Conservation (phyloP, 2,113 vertebrate genomes). For the Phalacrocorax brasilianus region DNA sequence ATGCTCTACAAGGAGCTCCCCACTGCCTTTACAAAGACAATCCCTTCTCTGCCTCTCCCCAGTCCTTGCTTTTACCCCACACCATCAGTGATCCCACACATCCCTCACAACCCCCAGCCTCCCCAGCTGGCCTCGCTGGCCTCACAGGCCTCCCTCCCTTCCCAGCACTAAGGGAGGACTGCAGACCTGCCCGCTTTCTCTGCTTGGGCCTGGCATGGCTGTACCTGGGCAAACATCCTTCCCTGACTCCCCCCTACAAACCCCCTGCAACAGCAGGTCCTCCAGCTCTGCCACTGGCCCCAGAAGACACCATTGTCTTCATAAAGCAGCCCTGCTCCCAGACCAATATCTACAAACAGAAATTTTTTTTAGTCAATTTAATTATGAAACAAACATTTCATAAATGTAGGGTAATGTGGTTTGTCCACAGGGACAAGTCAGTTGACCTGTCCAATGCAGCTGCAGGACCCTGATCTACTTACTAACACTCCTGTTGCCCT, state of each 20-base stretch:
- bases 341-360: neutral
- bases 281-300: neutral
- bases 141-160: neutral
- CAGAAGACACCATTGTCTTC: neutral
- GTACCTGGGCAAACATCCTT: rapidly evolving
- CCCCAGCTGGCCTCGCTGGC: neutral
- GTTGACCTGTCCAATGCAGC: neutral
- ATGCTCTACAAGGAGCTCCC: neutral
- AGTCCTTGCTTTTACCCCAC: neutral
- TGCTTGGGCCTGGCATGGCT: neutral
- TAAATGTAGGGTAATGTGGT: neutral
- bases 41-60: neutral
- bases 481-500: neutral
- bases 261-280: neutral
- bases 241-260: neutral
- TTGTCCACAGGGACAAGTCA: neutral
- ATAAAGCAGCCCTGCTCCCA: neutral
- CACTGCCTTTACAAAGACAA: rapidly evolving
- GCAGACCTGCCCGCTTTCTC: neutral
- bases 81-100: neutral
- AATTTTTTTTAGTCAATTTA: neutral
- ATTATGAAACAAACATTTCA: neutral
- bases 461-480: neutral
- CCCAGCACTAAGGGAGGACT: neutral
- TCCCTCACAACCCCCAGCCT: rapidly evolving